phyloP scores from a whole-genome alignment of 2,797 vertebrate genomes.

The Stomatorhinus walkeri region DNA sequence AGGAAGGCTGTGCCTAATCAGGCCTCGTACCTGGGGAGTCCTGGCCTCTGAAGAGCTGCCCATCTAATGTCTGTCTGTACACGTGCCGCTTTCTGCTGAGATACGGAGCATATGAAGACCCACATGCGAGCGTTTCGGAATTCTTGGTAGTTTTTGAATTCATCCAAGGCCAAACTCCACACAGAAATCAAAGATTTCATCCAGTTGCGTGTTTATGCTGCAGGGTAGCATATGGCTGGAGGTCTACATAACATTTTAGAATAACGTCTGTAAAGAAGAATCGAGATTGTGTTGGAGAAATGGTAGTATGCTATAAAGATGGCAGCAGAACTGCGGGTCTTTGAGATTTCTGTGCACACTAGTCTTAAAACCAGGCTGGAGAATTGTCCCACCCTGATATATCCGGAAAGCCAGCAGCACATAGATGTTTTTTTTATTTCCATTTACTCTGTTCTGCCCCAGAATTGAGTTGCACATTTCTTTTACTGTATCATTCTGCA shows the following conservation, averaged over 20 bases:
- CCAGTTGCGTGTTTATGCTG: background rate
- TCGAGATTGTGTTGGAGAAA: background rate
- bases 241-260: background rate
- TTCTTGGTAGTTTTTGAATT: background rate
- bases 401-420: slow-evolving; percentile 40
- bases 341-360: background rate
- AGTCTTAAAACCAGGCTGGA: slow-evolving; percentile 11
- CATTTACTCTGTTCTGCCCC: background rate
- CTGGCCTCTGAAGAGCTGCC: background rate
- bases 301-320: background rate
- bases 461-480: background rate
- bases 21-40: background rate
- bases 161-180: background rate
- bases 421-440: background rate
- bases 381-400: slow-evolving; percentile 54
- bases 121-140: background rate
- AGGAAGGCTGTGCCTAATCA: background rate
- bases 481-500: background rate
- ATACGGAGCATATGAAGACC: background rate
- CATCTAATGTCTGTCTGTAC: background rate
- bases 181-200: background rate
- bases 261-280: background rate
- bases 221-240: background rate
- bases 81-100: background rate
- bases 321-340: background rate